Conservation (phyloP, 2,113 vertebrate genomes). For the Sinocyclocheilus maitianheensis region DNA sequence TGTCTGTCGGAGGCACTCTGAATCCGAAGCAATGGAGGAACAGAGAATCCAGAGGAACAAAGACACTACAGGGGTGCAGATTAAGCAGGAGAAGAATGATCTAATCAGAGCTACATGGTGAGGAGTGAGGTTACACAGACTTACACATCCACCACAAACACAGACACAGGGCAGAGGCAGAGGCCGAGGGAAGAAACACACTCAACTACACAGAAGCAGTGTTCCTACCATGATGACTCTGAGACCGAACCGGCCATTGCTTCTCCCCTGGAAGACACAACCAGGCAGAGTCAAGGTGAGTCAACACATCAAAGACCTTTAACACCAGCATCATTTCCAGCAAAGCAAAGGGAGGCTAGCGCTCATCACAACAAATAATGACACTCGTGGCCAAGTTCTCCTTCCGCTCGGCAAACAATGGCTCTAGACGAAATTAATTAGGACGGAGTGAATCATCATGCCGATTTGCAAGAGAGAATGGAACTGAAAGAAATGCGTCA, state of each 20-base stretch:
- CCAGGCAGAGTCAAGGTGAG: slow-evolving; percentile 62
- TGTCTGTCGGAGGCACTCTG: slow-evolving; percentile 60
- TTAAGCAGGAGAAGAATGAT: slow-evolving; percentile 47
- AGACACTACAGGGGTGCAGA: slow-evolving; percentile 43
- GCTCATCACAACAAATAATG: neutral
- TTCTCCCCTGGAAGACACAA: slow-evolving; percentile 82
- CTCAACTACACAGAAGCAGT: slow-evolving; percentile 70
- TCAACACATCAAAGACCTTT: neutral
- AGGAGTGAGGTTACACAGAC: slow-evolving; percentile 57
- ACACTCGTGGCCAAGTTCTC: neutral
- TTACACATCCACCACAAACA: slow-evolving; percentile 66
- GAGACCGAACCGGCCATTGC: slow-evolving; percentile 78
- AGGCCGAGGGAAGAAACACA: slow-evolving; percentile 61
- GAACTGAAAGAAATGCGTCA: neutral
- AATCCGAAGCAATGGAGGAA: slow-evolving; percentile 58
- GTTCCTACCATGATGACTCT: slow-evolving; percentile 82
- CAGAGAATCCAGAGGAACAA: slow-evolving; percentile 53
- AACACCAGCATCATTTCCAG: neutral
- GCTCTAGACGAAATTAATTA: slow-evolving; percentile 29
- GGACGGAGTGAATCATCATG: slow-evolving; percentile 7
- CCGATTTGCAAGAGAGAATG: neutral
- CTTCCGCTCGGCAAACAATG: slow-evolving; percentile 11
- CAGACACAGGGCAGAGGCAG: slow-evolving; percentile 60
- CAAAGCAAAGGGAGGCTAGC: slow-evolving; percentile 6
- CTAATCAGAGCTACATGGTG: slow-evolving; percentile 56